Percentiles rank a stretch among this genome's conserved stretches.
Evolutionary conservation across 1,140 invertebrate species (phyloP).

Genomic region (Muscidifurax raptorellus): DNA sequence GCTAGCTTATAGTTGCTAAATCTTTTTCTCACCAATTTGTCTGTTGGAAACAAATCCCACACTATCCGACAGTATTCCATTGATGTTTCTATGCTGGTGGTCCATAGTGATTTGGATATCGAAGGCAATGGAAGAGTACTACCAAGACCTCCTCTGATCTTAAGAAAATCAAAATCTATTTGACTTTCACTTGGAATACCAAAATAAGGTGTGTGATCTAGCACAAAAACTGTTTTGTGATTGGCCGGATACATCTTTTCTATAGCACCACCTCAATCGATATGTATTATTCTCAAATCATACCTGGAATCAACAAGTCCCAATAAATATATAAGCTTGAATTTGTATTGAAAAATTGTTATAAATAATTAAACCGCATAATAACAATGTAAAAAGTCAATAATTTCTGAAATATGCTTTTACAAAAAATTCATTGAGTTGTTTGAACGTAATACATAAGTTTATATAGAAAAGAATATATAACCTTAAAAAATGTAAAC

Average conservation of each 20-base stretch:
- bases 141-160: slow-evolving; percentile 79
- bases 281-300: neutral
- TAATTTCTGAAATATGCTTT: no score
- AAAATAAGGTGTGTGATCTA: slow-evolving; percentile 94
- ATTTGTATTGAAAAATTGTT: no score
- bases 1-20: neutral
- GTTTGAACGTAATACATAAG: neutral
- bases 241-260: slow-evolving; percentile 79
- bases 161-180: slow-evolving; percentile 92
- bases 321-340: no score
- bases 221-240: slow-evolving; percentile 96
- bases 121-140: slow-evolving; percentile 85
- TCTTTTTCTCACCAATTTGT: slow-evolving; percentile 83
- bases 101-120: slow-evolving; percentile 95
- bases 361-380: no score
- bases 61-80: slow-evolving; percentile 97
- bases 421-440: no score
- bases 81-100: slow-evolving; percentile 93
- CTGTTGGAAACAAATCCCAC: slow-evolving; percentile 94
- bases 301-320: neutral
- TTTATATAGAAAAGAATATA: neutral
- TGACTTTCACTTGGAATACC: slow-evolving; percentile 89
- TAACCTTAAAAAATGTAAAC: neutral
- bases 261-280: slow-evolving; percentile 35
- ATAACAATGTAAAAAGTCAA: no score